Evolutionary conservation across 2,797 vertebrate species (phyloP), one percentile per base, ranked within the genome.

Genomic region (Hippocampus kuda): DNA sequence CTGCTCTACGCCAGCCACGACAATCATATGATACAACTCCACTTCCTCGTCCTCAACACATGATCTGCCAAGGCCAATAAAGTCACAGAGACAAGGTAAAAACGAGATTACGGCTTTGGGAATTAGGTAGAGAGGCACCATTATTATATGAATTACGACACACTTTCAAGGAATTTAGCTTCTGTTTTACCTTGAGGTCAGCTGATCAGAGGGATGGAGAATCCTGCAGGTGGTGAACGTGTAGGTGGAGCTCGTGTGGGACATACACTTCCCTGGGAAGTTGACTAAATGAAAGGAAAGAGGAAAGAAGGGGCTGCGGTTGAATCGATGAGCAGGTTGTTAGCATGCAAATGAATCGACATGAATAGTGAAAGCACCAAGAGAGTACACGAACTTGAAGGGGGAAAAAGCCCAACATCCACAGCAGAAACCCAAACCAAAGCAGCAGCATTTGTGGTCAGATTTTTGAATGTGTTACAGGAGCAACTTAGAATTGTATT

Each of bases 151-250:
- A 18, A 24, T 6, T 42, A 18, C 27, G 16, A 27, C 59, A 65
- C 13, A 66, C 26, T n/a, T 42, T 27, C 54, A 42, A 26, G 27
- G 2, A 16, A n/a, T 53, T 51, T 46, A 18, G 27, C 48, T 8
- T 53, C 44, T n/a, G 42, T 48, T 64, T 65, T 91, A 99, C 97
- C 96, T 98, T 83, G 93, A 89, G 11, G 95, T 96, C 87, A 97
- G 92, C 70, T 99, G 94, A 75, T 99, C 96, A 1, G 95, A 96
- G 24, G 97, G 97, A 85, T 99, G 97, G 79, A 98, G 90, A 78
- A 99, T 99, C 85, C 97, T 94, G 88, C 97, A 99, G 87, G 95
- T 99, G 85, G 96, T 99, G 87, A 94, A 96, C 85, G 97, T 99
- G 84, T 96, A 99, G 68, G 97, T 99, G 84, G 95, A 98, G 91